A percentile compares a stretch with the other conserved stretches of the same genome.
Conservation (phyloP, 2,113 vertebrate species). For the Carlito syrichta region DNA sequence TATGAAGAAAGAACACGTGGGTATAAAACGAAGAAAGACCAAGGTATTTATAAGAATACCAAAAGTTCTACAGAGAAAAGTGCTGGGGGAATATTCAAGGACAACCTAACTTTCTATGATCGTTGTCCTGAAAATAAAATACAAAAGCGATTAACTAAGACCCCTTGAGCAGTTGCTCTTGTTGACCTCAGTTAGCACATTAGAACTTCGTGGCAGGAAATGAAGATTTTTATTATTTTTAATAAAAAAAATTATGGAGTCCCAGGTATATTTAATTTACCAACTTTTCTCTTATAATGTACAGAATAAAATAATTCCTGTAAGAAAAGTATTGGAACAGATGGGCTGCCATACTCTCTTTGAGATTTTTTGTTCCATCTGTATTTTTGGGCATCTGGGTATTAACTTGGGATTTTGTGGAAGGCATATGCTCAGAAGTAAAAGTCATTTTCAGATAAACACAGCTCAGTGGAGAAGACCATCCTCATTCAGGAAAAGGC, state of each 20-base stretch:
- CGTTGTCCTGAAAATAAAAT: background rate
- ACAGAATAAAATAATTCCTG: slow-evolving; percentile 19
- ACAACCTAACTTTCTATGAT: background rate
- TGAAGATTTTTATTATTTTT: slow-evolving; percentile 3
- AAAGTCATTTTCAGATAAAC: background rate
- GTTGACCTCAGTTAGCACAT: background rate
- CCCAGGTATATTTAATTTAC: background rate
- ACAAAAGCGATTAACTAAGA: background rate
- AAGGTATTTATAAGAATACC: background rate
- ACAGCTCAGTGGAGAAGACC: background rate
- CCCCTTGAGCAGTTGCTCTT: background rate
- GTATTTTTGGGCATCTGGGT: background rate
- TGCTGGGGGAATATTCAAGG: background rate
- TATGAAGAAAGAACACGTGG: background rate
- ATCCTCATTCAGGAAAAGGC: background rate
- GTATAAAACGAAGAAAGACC: background rate
- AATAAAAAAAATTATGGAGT: background rate
- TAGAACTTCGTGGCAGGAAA: background rate
- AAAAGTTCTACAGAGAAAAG: background rate
- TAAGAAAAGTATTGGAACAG: slow-evolving; percentile 7
- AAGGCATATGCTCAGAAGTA: background rate
- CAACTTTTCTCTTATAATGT: background rate
- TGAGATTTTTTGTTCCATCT: slow-evolving; percentile 28
- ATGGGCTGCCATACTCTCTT: background rate
- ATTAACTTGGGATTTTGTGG: background rate